Base-by-base conservation (phyloP, 1,140 invertebrate species). In the Anastrepha ludens region DNA sequence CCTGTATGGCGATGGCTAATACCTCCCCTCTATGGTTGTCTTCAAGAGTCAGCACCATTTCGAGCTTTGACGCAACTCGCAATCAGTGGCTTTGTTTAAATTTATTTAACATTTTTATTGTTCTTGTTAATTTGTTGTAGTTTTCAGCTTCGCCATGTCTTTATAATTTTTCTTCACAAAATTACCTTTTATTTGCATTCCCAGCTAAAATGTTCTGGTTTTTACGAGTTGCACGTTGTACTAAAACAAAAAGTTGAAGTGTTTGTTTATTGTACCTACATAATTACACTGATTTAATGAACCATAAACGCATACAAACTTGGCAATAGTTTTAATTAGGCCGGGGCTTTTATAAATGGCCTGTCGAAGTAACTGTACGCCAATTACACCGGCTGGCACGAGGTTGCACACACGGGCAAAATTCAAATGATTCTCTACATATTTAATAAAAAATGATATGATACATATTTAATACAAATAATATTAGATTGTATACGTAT, bases 311-410 rank as follows among this genome's bases (percentile, higher is more conserved):
- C 74, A 20, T 11, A 29, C 47, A 81, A 81, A 81, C 74, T 81
- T 81, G 74, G 74, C 74, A 55, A 47, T 78, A 9, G 74, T 81
- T 81, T 81, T 81, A 81, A 81, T 81, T 81, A 81, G 55, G 74
- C 41, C 41, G n/a, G 4, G 9, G 60, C 15, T 62, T 62, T 62
- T 62, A 62, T 62, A n/a, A 2, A 62, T n/a, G 15, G 15, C 8
- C 13, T 62, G 60, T 62, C 4, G 9, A 62, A n/a, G 8, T 17
- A 62, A 15, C 9, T 62, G 15, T 62, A 1, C 4, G 15, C 13
- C 4, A 15, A 62, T 62, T 62, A 62, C 60, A 62, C 60, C 60
- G 9, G 60, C 60, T 62, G 15, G 15, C 60, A 62, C 15, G 60
- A 62, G 60, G 4, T 62, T 17, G 50, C 11, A 55, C 50, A 55